Evolutionary conservation across 2,888 invertebrate species (phyloP).

Genomic region (Sturmia bella): DNA sequence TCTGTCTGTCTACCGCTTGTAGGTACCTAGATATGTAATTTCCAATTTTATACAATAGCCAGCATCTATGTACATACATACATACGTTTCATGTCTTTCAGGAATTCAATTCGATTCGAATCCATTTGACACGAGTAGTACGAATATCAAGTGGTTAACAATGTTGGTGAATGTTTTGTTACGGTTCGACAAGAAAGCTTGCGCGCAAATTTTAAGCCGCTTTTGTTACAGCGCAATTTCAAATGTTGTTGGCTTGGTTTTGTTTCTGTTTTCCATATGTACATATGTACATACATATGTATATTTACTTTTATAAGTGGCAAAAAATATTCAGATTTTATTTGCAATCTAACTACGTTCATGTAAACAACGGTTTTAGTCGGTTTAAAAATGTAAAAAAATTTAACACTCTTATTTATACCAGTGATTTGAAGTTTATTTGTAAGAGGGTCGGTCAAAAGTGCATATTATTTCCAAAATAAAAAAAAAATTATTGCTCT

Average conservation of each 20-base stretch:
- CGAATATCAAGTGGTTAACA: not conserved
- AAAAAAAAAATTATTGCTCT: too few relatives aligned
- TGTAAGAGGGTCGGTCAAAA: not conserved
- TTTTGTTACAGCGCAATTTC: conserved; percentile 37
- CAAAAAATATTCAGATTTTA: conserved; percentile 44
- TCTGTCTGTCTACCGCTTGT: too few relatives aligned
- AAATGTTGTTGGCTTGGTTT: conserved; percentile 11
- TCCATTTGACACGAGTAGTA: not conserved
- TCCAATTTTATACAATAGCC: not conserved
- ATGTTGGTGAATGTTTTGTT: conserved; percentile 9
- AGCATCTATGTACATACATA: not conserved
- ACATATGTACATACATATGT: conserved; percentile 45
- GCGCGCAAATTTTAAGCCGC: conserved; percentile 37
- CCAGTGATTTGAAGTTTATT: too few relatives aligned
- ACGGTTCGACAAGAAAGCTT: conserved; percentile 36
- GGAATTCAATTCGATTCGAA: conserved; percentile 19
- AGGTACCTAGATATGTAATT: too few relatives aligned
- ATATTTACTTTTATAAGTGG: conserved; percentile 41
- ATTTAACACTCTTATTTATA: too few relatives aligned
- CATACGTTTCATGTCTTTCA: conserved; percentile 30
- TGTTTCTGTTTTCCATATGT: not conserved
- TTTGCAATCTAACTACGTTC: conserved; percentile 50
- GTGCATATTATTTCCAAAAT: conserved; percentile 1
- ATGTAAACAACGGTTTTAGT: conserved; percentile 49
- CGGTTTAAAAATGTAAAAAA: too few relatives aligned